Conservation (phyloP, 1,140 invertebrate species). For the Teleopsis dalmanni region DNA sequence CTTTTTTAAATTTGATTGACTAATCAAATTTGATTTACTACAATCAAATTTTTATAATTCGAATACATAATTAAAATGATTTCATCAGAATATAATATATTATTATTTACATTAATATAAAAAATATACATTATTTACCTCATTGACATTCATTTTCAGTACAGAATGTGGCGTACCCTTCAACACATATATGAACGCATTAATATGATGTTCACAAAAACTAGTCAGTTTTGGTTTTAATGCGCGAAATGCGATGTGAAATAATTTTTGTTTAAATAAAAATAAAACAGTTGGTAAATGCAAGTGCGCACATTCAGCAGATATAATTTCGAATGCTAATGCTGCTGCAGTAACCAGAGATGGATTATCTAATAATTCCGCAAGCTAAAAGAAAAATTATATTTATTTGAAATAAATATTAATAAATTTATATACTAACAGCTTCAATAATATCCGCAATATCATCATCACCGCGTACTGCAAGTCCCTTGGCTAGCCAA, state of each 20-base stretch:
- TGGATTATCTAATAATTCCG: conserved; percentile 38
- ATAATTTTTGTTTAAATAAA: conserved; percentile 58
- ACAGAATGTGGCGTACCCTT: conserved; percentile 54
- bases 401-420: neutral
- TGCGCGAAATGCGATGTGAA: conserved; percentile 49
- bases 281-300: conserved; percentile 37
- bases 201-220: conserved; percentile 51
- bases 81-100: too few species aligned
- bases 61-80: too few species aligned
- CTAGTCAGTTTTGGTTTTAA: conserved; percentile 38
- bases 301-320: conserved; percentile 32
- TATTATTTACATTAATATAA: too few species aligned
- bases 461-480: conserved; percentile 31
- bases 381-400: conserved; percentile 18
- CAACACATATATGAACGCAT: conserved; percentile 56
- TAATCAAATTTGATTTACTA: too few species aligned
- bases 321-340: conserved; percentile 36
- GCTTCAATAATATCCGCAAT: conserved; percentile 33
- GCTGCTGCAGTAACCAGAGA: conserved; percentile 24
- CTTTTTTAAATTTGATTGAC: too few species aligned
- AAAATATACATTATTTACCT: conserved; percentile 48
- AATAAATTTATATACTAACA: conserved; percentile 17
- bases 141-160: conserved; percentile 53
- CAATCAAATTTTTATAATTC: neutral
- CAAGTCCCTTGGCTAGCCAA: conserved; percentile 36